Evolutionary conservation across 2,888 invertebrate genomes (phyloP), one percentile per base, ranked within the genome.

Genomic region (Tetropium fuscum): DNA sequence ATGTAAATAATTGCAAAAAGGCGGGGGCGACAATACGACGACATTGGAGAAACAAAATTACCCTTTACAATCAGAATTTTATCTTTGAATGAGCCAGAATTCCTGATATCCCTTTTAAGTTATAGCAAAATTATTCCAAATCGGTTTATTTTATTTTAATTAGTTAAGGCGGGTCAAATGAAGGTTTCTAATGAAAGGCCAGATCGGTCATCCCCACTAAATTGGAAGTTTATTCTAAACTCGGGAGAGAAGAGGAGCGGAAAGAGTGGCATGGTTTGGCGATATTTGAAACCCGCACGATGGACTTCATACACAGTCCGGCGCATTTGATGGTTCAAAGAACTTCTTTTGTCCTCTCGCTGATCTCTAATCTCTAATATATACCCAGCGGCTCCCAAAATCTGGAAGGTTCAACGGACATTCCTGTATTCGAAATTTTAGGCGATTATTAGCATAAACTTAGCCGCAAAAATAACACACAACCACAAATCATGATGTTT

Each of bases 281-380:
- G 48, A 47, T 59, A 49, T 53, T 58, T 58, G 64, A 63, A 66
- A 62, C 71, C 73, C 71, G 70, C 69, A 71, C 64, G 71, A 68
- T 66, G 65, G 71, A 72, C 69, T 66, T 63, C 59, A 58, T 65
- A 71, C 68, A 65, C 70, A 69, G 62, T 70, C 70, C 63, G 62
- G 60, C 62, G 63, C 69, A 72, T 73, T 75, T 73, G 72, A 71
- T 71, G 74, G 74, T 75, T 71, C 73, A 72, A 66, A 71, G 71
- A 69, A 71, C 74, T 76, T 75, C 75, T 76, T 76, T 75, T 75
- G 72, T 70, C 59, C 62, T 66, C 60, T 60, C 68, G 68, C 68
- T 67, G 62, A 72, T 72, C 68, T 72, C 70, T 70, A 69, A 75
- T 74, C 74, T 70, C 70, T 66, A 68, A 74, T 75, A 73, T 69